phyloP scores from a whole-genome alignment of 2,888 invertebrate species.

The Notodonta dromedarius region DNA sequence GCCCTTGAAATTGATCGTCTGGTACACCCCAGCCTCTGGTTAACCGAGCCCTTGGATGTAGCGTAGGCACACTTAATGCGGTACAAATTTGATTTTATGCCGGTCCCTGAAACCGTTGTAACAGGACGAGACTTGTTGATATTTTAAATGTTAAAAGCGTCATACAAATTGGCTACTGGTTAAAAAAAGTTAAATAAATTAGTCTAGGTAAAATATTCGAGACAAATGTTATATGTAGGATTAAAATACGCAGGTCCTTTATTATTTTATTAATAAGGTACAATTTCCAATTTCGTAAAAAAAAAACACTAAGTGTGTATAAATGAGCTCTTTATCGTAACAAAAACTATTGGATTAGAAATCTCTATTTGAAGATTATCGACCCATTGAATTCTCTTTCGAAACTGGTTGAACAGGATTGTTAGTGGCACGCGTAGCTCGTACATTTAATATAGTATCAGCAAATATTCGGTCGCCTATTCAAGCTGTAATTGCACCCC shows the following conservation, averaged over 20 bases:
- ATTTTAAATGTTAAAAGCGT: slow-evolving; percentile 17
- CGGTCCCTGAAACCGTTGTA: slow-evolving; percentile 32
- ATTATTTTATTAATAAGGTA: no score
- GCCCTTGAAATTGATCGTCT: slow-evolving; percentile 81
- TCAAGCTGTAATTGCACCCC: slow-evolving; percentile 71
- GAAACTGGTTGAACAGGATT: slow-evolving; percentile 47
- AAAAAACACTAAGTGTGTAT: neutral
- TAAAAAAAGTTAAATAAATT: neutral
- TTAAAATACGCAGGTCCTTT: no score
- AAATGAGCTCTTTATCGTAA: neutral
- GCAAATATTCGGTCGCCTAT: slow-evolving; percentile 64
- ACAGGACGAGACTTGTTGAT: slow-evolving; percentile 32
- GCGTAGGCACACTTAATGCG: slow-evolving; percentile 68
- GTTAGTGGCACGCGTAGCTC: slow-evolving; percentile 51
- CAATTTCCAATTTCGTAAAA: no score
- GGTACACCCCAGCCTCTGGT: slow-evolving; percentile 75
- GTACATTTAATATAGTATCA: slow-evolving; percentile 56
- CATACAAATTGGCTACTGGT: slow-evolving; percentile 4
- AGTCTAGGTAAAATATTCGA: no score
- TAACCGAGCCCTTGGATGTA: slow-evolving; percentile 69
- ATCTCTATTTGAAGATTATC: slow-evolving; percentile 25
- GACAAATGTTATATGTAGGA: no score
- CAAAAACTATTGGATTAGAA: slow-evolving; percentile 13
- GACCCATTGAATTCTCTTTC: slow-evolving; percentile 27
- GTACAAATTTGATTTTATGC: slow-evolving; percentile 78